Evolutionary conservation across 1,140 invertebrate species (phyloP), one percentile per base, ranked within the genome.

Genomic region (Drosophila persimilis): DNA sequence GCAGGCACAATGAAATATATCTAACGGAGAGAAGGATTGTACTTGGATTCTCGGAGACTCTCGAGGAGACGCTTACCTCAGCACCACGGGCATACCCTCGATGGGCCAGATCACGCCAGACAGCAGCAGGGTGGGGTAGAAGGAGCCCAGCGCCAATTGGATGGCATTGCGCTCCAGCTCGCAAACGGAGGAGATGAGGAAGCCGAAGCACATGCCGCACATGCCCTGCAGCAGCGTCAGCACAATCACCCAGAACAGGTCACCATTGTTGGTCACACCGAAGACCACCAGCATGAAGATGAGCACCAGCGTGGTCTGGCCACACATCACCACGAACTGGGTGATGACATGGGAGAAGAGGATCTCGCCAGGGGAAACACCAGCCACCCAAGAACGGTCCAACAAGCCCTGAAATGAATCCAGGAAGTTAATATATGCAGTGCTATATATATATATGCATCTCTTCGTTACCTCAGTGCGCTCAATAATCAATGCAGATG

Each of bases 181-280:
- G 92, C 97, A 98, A 29, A 98, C 94, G 8, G 97, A 96, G 6
- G 97, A 98, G 76, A 98, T 98, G n/a, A 98, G 95, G 91, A 99
- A 96, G 52, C 96, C 96, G 91, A 98, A 98, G 85, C 96, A 96
- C 98, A 99, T 99, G 77, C 98, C 98, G 90, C 97, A 98, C 8
- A 98, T 93, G 58, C 97, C 97, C 91, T 96, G 95, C 59, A 97
- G 92, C 62, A 99, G 94, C 0, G 97, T 97, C 7, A 99, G 90
- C 39, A 97, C 92, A 56, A 98, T 94, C 2, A 98, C 97, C 92
- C 95, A 95, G 24, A 95, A 92, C 31, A 98, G 94, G 39, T 97
- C 95, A 4, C 97, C 97, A 69, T 96, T 95, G 81, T 96, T 96
- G 80, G 97, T 95, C 4, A 98, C 96, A 1, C 95, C 94, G 77